phyloP scores from a whole-genome alignment of 2,113 vertebrate genomes.

The Cryptomyrus ogoouensis region DNA sequence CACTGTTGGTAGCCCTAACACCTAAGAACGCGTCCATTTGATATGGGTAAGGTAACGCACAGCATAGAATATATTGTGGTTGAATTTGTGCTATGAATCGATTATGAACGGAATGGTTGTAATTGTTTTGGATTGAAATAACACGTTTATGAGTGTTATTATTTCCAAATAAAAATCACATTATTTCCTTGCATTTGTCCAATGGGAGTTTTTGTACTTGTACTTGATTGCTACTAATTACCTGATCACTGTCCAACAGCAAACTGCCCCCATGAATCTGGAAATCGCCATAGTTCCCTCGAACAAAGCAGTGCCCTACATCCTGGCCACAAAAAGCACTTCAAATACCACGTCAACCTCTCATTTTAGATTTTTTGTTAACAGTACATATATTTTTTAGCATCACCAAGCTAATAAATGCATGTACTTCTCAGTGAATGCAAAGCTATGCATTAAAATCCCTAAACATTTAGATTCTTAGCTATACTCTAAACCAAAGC shows the following conservation, averaged over 20 bases:
- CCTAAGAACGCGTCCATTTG: slow-evolving; percentile 46
- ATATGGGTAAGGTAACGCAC: slow-evolving; percentile 44
- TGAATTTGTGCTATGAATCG: slow-evolving; percentile 24
- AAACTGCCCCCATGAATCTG: not conserved
- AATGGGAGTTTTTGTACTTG: not conserved
- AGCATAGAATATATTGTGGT: slow-evolving; percentile 25
- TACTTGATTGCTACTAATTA: not conserved
- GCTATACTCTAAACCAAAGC: not conserved
- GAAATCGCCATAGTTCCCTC: not conserved
- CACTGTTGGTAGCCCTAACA: slow-evolving; percentile 24
- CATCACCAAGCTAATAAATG: not conserved
- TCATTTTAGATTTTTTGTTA: not conserved
- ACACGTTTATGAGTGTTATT: slow-evolving; percentile 20
- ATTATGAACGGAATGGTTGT: slow-evolving; percentile 17
- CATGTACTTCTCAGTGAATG: not conserved
- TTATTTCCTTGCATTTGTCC: slow-evolving; percentile 12
- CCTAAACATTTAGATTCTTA: not conserved
- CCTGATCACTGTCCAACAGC: not conserved
- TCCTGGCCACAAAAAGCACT: not conserved
- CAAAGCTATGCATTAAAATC: not conserved
- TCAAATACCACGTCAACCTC: not conserved
- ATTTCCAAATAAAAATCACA: slow-evolving; percentile 27
- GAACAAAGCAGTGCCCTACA: not conserved
- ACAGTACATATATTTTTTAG: not conserved
- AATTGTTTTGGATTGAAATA: slow-evolving; percentile 29